Base-by-base conservation (phyloP, 2,797 vertebrate genomes). In the Falco columbarius region DNA sequence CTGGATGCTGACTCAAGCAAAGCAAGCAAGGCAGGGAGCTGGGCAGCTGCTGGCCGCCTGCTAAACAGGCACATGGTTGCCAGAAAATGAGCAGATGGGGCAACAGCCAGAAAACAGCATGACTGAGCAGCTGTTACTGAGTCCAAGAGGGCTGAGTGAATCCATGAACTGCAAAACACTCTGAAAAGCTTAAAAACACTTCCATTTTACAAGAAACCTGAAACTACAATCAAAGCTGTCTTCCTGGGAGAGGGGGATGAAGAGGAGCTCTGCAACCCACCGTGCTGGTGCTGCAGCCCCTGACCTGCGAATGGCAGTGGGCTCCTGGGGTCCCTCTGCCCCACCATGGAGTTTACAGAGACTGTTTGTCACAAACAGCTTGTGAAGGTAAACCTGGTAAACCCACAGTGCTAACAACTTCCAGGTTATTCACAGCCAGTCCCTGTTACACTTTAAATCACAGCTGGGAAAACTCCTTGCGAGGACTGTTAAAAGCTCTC, bases 251-350 rank as follows among this genome's bases (percentile, higher is more conserved):
- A 7, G 16, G 16, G 30, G 20, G 36, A 18, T 2, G 30, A 42
- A 34, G 12, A 24, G 62, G n/a, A 75, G 62, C 54, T 54, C n/a
- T 46, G 47, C 20, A 21, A 40, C 22, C 14, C 42, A 15, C 30
- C 6, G 0, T 2, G 4, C 20, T 14, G 26, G 0, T 10, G 10
- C 27, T 7, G 7, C 32, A 61, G 36, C 36, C 46, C 44, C 52
- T 26, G 16, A 51, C 32, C 66, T 5, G 30, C 36, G n/a, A 36
- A n/a, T 1, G 2, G 27, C 34, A 29, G 42, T 24, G 6, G 20
- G 30, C 20, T 52, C 26, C 46, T 1, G 14, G 40, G n/a, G 14
- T 54, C 38, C 58, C 17, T 11, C n/a, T 14, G 40, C 29, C 23
- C 24, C 42, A n/a, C n/a, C 38, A 10, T 2, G 14, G 47, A 9